A percentile compares a stretch with the other conserved stretches of the same genome.
Conservation (phyloP, 2,888 invertebrate genomes). For the Schizotus pectinicornis region DNA sequence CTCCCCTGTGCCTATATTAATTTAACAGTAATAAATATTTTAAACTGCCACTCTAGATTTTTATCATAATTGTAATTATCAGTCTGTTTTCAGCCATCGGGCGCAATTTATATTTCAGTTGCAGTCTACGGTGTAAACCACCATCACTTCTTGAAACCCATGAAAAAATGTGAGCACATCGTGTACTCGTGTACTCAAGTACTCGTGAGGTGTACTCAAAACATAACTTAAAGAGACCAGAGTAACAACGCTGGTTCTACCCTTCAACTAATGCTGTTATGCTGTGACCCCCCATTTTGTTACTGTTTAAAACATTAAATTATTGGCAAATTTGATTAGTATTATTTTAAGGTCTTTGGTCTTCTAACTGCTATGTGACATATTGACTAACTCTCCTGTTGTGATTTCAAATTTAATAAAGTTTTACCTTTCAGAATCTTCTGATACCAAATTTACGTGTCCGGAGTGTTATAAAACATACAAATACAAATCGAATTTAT, state of each 20-base stretch:
- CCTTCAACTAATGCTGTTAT: background rate
- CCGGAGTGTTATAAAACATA: constrained; percentile 44
- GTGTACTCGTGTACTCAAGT: background rate
- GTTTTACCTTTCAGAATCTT: too few relatives aligned
- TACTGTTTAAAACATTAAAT: too few relatives aligned
- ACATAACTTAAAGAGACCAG: constrained; percentile 13
- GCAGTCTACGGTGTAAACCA: constrained; percentile 39
- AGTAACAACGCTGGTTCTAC: background rate
- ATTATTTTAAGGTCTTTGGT: too few relatives aligned
- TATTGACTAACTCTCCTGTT: too few relatives aligned
- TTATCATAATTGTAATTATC: background rate
- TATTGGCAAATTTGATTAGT: too few relatives aligned
- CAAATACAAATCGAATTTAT: constrained; percentile 52
- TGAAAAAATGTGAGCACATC: background rate
- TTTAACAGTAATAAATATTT: too few relatives aligned
- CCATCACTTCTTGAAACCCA: constrained; percentile 13
- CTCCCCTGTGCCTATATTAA: too few relatives aligned
- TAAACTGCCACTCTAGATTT: too few relatives aligned
- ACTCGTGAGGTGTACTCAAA: constrained; percentile 25
- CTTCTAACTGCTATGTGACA: too few relatives aligned
- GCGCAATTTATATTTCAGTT: constrained; percentile 31
- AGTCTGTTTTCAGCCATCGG: background rate
- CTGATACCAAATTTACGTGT: constrained; percentile 26
- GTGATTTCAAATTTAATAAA: too few relatives aligned
- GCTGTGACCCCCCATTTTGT: too few relatives aligned